A percentile compares a stretch with the other conserved stretches of the same genome.
Evolutionary conservation across 2,797 vertebrate genomes (phyloP).

Genomic region (Squalus acanthias): DNA sequence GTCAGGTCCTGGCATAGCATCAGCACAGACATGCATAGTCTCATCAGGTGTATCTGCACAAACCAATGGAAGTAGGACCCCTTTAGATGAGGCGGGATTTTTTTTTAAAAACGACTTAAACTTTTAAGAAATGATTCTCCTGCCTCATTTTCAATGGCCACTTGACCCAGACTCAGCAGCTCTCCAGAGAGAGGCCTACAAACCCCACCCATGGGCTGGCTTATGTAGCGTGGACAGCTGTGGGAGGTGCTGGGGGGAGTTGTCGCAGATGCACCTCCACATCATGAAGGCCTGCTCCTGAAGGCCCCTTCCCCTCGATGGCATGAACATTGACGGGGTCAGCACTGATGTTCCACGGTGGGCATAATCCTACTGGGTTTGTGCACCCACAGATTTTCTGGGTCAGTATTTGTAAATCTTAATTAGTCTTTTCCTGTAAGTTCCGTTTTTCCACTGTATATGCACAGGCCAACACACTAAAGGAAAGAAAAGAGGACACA

Average conservation of each 20-base stretch:
- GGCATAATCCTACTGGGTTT: neutral
- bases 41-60: too few species aligned
- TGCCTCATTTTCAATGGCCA: too few species aligned
- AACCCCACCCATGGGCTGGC: too few species aligned
- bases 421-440: neutral
- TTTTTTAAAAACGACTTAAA: too few species aligned
- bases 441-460: neutral
- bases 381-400: neutral
- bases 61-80: too few species aligned
- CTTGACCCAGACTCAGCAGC: too few species aligned
- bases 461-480: neutral
- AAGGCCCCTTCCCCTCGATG: neutral
- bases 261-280: neutral
- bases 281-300: neutral
- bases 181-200: too few species aligned
- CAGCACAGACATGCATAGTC: too few species aligned
- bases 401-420: neutral
- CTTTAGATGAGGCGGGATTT: too few species aligned
- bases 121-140: too few species aligned
- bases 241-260: neutral
- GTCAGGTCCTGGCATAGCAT: too few species aligned
- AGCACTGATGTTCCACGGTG: neutral
- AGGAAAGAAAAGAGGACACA: neutral
- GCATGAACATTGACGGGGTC: neutral
- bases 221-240: neutral